Evolutionary conservation across 2,888 invertebrate species (phyloP), one percentile per base, ranked within the genome.

Genomic region (Apoda limacodes): DNA sequence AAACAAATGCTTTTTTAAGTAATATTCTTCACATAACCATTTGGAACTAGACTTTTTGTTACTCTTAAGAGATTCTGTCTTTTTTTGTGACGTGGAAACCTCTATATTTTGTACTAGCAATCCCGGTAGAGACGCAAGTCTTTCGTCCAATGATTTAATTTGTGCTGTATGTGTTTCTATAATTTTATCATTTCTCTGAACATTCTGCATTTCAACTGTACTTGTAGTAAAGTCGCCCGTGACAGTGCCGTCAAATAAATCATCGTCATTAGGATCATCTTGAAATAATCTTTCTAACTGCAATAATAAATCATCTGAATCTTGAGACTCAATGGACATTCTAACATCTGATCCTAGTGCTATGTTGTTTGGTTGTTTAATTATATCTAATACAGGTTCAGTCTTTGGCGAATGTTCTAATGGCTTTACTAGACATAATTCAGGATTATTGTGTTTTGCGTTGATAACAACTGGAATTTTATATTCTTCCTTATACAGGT

Each of bases 21-120:
- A 76, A 41, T 75, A 76, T 39, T 74, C 70, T 44, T 82, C 81
- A 53, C 82, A 81, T 13, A 71, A 36, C 82, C 82, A 82, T 50
- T 72, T 76, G 42, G 56, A 66, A 13, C 50, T 46, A 22, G 46
- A 48, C 31, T 42, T 42, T 45, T 45, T 65, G 37, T 47, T 56
- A 13, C 30, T 35, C 42, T 50, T 51, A 25, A 42, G 34, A 17
- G 21, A 49, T 12, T 52, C 49, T 31, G 35, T 21, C 41, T 50
- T 60, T 33, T 40, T 51, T 24, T 40, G 40, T n/a, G 33, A 24
- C 13, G 32, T 50, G 14, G 53, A 51, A 39, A 57, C 55, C 28
- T 45, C 50, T 29, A 48, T 52, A 13, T 36, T 17, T 6, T 5
- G 51, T 5, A 50, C 55, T 32, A 71, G 32, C 26, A 67, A 38